Conservation (phyloP, 2,797 vertebrate species). For the Meriones psammophilus region DNA sequence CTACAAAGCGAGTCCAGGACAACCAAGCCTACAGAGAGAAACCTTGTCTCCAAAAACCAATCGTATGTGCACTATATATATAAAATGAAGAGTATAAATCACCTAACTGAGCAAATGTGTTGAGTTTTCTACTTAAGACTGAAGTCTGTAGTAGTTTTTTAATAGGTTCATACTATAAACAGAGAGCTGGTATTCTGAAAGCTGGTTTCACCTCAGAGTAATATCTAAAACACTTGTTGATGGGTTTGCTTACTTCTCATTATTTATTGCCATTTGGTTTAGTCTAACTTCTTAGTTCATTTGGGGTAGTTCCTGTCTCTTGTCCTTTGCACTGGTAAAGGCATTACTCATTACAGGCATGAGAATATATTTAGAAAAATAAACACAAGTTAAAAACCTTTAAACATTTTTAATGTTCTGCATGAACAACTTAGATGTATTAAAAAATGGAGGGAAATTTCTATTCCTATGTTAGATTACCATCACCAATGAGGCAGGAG, state of each 20-base stretch:
- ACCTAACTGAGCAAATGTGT: not conserved
- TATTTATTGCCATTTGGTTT: not conserved
- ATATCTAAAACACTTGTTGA: not conserved
- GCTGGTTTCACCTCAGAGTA: not conserved
- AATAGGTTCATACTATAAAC: not conserved
- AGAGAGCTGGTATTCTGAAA: not conserved
- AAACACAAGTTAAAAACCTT: conserved; percentile 6
- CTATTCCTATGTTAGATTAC: not conserved
- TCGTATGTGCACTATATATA: too few relatives aligned
- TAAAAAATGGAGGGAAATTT: not conserved
- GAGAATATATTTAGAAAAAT: conserved; percentile 31
- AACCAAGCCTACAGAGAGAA: too few relatives aligned
- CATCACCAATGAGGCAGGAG: not conserved
- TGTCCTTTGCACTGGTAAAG: not conserved
- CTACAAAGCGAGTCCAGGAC: too few relatives aligned
- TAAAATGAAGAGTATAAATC: not conserved
- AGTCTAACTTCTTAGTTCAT: not conserved
- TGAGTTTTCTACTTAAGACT: not conserved
- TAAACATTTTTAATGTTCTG: conserved; percentile 13
- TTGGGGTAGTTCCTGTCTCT: not conserved
- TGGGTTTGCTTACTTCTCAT: not conserved
- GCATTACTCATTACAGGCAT: not conserved
- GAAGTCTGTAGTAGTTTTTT: not conserved
- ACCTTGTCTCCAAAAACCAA: too few relatives aligned
- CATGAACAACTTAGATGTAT: not conserved